These are phyloP conservation scores for Listronotus oregonensis DNA, from an alignment of 1,140 invertebrate species.

Conservation along the genomic window DNA sequence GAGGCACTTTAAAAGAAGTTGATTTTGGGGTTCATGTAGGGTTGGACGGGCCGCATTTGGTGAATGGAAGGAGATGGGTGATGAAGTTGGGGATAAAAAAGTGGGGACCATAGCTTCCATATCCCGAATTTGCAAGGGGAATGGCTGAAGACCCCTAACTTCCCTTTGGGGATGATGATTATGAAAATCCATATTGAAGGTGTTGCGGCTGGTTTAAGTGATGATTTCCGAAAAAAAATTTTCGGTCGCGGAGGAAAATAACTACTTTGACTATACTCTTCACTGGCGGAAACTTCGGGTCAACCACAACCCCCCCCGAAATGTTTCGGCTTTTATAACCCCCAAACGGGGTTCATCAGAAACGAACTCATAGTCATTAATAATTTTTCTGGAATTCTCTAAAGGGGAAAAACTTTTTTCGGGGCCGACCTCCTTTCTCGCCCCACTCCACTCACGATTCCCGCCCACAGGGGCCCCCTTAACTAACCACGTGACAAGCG, in stretches of 20 bases:
- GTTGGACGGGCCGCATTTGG: conserved; percentile 57
- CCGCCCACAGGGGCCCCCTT: conserved; percentile 51
- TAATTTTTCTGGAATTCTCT: conserved; percentile 53
- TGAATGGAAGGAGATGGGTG: conserved; percentile 55
- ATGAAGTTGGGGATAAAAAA: conserved; percentile 68
- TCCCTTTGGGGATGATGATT: conserved; percentile 64
- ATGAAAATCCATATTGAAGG: conserved; percentile 71
- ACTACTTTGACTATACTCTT: conserved; percentile 84
- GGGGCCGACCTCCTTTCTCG: conserved; percentile 27
- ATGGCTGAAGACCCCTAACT: conserved; percentile 64
- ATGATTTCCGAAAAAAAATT: conserved; percentile 60
- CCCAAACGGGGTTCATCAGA: conserved; percentile 75
- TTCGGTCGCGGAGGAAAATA: conserved; percentile 72
- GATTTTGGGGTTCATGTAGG: conserved; percentile 58
- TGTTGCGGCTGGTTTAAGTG: conserved; percentile 67
- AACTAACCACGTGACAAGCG: conserved; percentile 53
- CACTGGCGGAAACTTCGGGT: conserved; percentile 88
- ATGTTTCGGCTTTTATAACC: conserved; percentile 68
- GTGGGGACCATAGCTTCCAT: conserved; percentile 63
- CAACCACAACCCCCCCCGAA: conserved; percentile 60
- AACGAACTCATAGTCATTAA: conserved; percentile 82
- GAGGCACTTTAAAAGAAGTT: conserved; percentile 58
- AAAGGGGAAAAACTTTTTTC: conserved; percentile 49
- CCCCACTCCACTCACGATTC: conserved; percentile 32
- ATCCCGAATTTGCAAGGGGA: conserved; percentile 61